Conservation (phyloP, 2,113 vertebrate species). For the Zosterops hypoxanthus region DNA sequence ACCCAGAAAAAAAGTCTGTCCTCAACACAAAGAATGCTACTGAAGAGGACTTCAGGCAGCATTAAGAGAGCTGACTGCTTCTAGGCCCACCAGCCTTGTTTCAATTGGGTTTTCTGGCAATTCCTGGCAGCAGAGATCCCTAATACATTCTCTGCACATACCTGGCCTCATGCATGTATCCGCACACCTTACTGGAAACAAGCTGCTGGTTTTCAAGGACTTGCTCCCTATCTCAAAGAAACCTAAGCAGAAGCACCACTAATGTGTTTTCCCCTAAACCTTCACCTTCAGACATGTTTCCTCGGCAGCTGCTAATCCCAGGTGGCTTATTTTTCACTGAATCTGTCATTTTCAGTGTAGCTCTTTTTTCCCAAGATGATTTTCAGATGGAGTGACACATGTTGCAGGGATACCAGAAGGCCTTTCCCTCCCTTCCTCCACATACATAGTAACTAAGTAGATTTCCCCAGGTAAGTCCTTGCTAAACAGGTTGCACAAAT, state of each 20-base stretch:
- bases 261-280: not conserved
- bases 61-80: not conserved
- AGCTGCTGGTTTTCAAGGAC: not conserved
- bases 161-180: not conserved
- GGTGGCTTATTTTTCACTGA: not conserved
- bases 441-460: not conserved
- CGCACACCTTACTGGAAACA: not conserved
- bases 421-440: not conserved
- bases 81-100: not conserved
- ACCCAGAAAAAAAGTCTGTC: not conserved
- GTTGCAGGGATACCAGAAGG: not conserved
- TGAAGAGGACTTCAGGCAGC: not conserved
- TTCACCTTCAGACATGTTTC: not conserved
- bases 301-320: not conserved
- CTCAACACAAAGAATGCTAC: not conserved
- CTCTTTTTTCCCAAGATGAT: not conserved
- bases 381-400: not conserved
- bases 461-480: not conserved
- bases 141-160: not conserved
- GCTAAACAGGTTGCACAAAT: not conserved
- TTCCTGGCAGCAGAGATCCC: not conserved
- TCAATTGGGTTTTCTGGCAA: not conserved
- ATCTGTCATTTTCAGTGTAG: not conserved
- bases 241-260: not conserved
- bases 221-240: not conserved